These are phyloP conservation scores for Rhingia rostrata DNA, from an alignment of 2,888 invertebrate genomes.

Conservation along the genomic window DNA sequence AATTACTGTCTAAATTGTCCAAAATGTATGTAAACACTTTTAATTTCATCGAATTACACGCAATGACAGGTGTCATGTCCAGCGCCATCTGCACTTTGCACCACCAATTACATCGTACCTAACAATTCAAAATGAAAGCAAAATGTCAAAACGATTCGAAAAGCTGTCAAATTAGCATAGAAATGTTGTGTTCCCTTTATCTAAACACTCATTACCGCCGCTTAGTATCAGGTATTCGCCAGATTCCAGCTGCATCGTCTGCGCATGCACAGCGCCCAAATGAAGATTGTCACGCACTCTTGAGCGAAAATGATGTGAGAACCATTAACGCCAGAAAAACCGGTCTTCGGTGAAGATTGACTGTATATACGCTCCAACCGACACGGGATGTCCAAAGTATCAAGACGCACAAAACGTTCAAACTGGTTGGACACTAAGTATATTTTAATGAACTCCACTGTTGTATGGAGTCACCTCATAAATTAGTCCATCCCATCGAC, in stretches of 20 bases:
- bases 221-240: neutral
- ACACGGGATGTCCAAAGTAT: constrained; percentile 26
- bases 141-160: constrained; percentile 4
- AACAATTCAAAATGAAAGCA: no score
- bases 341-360: constrained; percentile 23
- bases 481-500: constrained; percentile 53
- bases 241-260: constrained; percentile 7
- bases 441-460: constrained; percentile 66
- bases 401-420: constrained; percentile 3
- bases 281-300: constrained; percentile 67
- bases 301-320: constrained; percentile 66
- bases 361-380: neutral
- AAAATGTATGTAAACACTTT: no score
- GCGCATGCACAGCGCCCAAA: no score
- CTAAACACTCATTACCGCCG: constrained; percentile 33
- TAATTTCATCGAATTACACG: no score
- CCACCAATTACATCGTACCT: no score
- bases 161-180: constrained; percentile 53
- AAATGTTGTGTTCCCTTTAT: constrained; percentile 48
- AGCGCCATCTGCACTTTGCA: no score
- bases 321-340: constrained; percentile 71
- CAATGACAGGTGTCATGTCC: no score
- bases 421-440: constrained; percentile 67
- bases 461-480: constrained; percentile 55
- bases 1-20: no score